Base-by-base conservation (phyloP, 1,140 invertebrate species). In the Aphaenogaster floridana region DNA sequence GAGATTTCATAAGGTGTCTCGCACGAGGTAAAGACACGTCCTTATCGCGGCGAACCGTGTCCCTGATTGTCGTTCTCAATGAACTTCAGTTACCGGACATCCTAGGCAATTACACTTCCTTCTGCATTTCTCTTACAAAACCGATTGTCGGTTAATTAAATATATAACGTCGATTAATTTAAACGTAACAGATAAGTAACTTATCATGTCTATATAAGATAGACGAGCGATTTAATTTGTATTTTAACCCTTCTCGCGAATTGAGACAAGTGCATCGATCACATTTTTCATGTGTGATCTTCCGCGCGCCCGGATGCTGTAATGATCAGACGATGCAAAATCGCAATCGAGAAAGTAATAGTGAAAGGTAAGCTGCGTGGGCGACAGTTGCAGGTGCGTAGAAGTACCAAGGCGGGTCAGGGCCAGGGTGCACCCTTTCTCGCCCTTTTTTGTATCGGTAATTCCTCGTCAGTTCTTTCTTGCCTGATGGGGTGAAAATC, bases 321-420 rank as follows among this genome's bases (percentile, higher is more conserved):
- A 63, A 63, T 64, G 52, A n/a, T 69, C 61, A 42, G 79, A 91
- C 78, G 86, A 91, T 88, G 68, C 88, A 91, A 93, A 88, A 92
- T 78, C 86, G 88, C 86, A 85, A 89, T 92, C 89, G 93, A 94
- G 93, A 94, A 94, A 94, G 94, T 94, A 77, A 90, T 81, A 92
- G 92, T 93, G 92, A 94, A 94, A 94, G 92, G 92, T 90, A 94
- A 88, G 63, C 63, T 87, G 91, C 88, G 94, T 94, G 89, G 94
- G 94, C 93, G 92, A 90, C 39, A 90, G 83, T 89, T 90, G 90
- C 93, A 93, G 93, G 93, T 94, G 92, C 89, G 89, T 92, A 84
- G 79, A 80, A 39, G 77, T 91, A 57, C n/a, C 68, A 28, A 39
- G 66, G 36, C 66, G 71, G 89, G 88, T 91, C 91, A 89, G 81